Evolutionary conservation across 2,888 invertebrate species (phyloP).

Genomic region (Drosophila stalkeri): DNA sequence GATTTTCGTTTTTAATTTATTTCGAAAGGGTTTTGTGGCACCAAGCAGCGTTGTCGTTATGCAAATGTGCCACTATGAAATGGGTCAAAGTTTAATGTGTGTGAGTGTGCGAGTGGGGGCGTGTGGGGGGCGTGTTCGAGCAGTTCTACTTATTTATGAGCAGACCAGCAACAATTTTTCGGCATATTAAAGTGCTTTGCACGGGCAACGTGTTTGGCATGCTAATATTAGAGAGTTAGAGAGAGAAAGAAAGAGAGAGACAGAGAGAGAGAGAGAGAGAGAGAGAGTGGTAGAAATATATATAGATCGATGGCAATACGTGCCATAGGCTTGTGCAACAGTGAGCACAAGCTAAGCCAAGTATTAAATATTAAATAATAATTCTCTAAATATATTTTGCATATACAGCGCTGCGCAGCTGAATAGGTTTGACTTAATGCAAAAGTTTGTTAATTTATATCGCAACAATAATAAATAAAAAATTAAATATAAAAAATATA

Average conservation of each 20-base stretch:
- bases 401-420: background rate
- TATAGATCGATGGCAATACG: background rate
- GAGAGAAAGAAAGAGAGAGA: background rate
- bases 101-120: slow-evolving; percentile 40
- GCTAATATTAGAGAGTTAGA: slow-evolving; percentile 19
- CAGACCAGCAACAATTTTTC: slow-evolving; percentile 17
- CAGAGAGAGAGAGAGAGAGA: background rate
- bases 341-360: slow-evolving; percentile 11
- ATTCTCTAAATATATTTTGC: background rate
- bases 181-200: slow-evolving; percentile 36
- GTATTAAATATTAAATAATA: slow-evolving; percentile 1
- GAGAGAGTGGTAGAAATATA: background rate
- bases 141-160: slow-evolving; percentile 43
- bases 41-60: slow-evolving; percentile 42
- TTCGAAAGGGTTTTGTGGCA: slow-evolving; percentile 56
- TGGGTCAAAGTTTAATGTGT: slow-evolving; percentile 71
- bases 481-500: background rate
- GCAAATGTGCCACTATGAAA: slow-evolving; percentile 65
- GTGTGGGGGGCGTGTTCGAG: slow-evolving; percentile 28
- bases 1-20: slow-evolving; percentile 71
- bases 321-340: slow-evolving; percentile 32
- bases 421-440: background rate
- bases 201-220: slow-evolving; percentile 46
- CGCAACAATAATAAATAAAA: background rate
- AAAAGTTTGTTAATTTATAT: background rate